phyloP scores from a whole-genome alignment of 2,113 vertebrate species.

The Argyrosomus japonicus region DNA sequence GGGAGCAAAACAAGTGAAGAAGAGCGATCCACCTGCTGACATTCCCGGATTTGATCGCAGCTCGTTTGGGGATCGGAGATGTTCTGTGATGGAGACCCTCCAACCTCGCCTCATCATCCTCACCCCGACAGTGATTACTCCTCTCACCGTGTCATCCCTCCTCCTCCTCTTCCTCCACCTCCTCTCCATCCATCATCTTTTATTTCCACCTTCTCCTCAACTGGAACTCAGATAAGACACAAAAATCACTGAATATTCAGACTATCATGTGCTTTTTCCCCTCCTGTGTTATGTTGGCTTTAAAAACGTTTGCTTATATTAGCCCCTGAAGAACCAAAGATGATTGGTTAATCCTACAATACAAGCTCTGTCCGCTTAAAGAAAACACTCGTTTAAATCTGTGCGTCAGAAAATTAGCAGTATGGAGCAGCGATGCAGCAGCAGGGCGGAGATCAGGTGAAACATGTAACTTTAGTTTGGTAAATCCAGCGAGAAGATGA shows the following conservation, averaged over 20 bases:
- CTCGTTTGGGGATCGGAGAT: constrained; percentile 17
- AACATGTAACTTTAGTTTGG: not conserved
- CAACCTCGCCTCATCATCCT: constrained; percentile 32
- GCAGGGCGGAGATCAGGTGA: not conserved
- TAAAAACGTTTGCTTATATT: constrained; percentile 24
- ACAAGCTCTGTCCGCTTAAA: not conserved
- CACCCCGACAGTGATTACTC: constrained; percentile 40
- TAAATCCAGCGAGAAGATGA: not conserved
- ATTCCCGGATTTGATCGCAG: constrained; percentile 79
- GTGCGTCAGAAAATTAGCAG: not conserved
- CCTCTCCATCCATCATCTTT: constrained; percentile 23
- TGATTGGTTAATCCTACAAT: constrained; percentile 31
- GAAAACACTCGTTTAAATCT: not conserved
- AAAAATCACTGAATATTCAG: constrained; percentile 1
- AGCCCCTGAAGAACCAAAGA: constrained; percentile 73
- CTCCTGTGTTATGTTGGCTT: constrained; percentile 30
- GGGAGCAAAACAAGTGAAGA: not conserved
- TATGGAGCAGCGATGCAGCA: not conserved
- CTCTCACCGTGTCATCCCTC: constrained; percentile 22
- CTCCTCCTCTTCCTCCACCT: constrained; percentile 10
- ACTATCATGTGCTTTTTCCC: constrained; percentile 12
- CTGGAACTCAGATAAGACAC: constrained; percentile 43
- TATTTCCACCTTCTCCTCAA: constrained; percentile 30
- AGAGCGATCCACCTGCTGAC: constrained; percentile 74
- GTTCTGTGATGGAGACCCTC: constrained; percentile 19